Evolutionary conservation across 2,113 vertebrate genomes (phyloP), one percentile per base, ranked within the genome.

Genomic region (Phrynosoma platyrhinos): DNA sequence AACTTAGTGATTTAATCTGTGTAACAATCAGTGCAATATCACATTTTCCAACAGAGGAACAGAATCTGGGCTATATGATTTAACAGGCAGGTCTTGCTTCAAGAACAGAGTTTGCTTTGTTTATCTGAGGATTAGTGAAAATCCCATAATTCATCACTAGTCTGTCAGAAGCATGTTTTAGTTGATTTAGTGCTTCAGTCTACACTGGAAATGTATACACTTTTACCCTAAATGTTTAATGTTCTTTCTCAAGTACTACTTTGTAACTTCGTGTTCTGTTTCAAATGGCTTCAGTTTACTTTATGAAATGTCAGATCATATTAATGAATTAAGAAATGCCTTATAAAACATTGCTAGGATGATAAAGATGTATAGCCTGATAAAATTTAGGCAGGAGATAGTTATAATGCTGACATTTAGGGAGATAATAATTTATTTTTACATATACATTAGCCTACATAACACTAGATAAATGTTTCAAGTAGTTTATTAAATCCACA

Each of bases 101-200:
- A 87, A 91, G 91, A 96, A 92, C 89, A 92, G 94, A 91, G 69
- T 94, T 92, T 91, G 87, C 89, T 91, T 92, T 96, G 95, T 97
- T 96, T 95, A 96, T 88, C 87, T 91, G 91, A 94, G 94, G 93
- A 95, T 95, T 96, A 95, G 92, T 91, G 93, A 92, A 94, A 96
- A 96, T 95, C 94, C 92, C 95, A 81, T 94, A 94, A 94, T 94
- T 96, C 93, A 95, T 94, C 82, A 27, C 85, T 88, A 89, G 88
- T 91, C 91, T 92, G 91, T 96, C 95, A 95, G 86, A 95, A 90
- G 88, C 88, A 91, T 85, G 82, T 90, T 95, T 93, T 91, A 75
- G 85, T 92, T 92, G 88, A 94, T 92, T 92, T 91, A 94, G 18
- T 92, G 84, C 82, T 83, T 92, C 78, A 69, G 94, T 94, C 79